Evolutionary conservation across 2,888 invertebrate species (phyloP).

Genomic region (Meghimatium bilineatum): DNA sequence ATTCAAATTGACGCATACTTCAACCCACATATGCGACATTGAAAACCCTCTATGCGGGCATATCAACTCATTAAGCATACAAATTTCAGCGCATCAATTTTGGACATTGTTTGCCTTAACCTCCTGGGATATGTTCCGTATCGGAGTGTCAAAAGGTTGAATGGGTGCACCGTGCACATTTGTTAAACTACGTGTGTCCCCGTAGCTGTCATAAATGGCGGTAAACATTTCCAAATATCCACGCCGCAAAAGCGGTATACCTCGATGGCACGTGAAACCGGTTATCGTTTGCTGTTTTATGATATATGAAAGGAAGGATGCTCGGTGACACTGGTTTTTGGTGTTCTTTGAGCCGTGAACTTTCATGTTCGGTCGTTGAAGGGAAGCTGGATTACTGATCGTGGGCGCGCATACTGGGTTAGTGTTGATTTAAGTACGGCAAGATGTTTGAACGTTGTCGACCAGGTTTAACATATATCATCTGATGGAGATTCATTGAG

Average conservation of each 20-base stretch:
- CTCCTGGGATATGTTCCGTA: not conserved
- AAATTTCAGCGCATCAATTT: not conserved
- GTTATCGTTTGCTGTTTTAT: slow-evolving; percentile 8
- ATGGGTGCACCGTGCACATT: not conserved
- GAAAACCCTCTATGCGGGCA: not conserved
- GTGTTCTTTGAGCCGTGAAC: not conserved
- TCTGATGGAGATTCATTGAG: not conserved
- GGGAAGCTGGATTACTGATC: not conserved
- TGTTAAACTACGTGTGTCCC: not conserved
- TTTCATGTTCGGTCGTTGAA: no score
- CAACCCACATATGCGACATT: no score
- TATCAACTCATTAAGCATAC: not conserved
- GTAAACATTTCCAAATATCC: not conserved
- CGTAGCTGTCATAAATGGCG: not conserved
- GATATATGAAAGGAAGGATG: not conserved
- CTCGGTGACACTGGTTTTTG: not conserved
- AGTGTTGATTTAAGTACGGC: not conserved
- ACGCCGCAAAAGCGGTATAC: not conserved
- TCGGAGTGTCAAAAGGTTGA: slow-evolving; percentile 8
- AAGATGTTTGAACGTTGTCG: not conserved
- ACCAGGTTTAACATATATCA: not conserved
- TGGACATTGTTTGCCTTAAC: not conserved
- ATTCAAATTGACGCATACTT: slow-evolving; percentile 1
- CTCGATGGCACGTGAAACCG: slow-evolving; percentile 8
- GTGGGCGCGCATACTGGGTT: not conserved